phyloP scores from a whole-genome alignment of 2,888 invertebrate genomes.

The Strigamia maritima region DNA sequence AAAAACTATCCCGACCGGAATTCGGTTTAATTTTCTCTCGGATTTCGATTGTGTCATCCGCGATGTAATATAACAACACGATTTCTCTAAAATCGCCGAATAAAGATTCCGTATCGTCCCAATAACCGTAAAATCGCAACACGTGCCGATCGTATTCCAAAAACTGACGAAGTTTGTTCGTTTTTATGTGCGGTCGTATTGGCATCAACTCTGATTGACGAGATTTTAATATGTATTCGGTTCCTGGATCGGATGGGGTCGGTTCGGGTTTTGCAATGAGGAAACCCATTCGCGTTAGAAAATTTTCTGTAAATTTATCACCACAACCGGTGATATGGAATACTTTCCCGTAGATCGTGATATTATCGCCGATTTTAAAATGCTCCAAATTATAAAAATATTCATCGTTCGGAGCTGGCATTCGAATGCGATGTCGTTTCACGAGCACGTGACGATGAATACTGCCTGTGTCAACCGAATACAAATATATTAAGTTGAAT shows the following conservation, averaged over 20 bases:
- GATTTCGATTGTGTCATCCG: constrained; percentile 85
- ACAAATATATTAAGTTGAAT: not conserved
- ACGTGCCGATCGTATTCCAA: constrained; percentile 71
- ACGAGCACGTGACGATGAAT: constrained; percentile 8
- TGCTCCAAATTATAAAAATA: constrained; percentile 79
- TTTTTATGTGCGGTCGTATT: constrained; percentile 58
- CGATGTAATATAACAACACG: constrained; percentile 77
- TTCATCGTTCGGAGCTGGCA: constrained; percentile 68
- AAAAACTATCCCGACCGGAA: constrained; percentile 13
- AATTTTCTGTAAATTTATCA: constrained; percentile 80
- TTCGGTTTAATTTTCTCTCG: constrained; percentile 66
- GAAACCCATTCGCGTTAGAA: constrained; percentile 79
- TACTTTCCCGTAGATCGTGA: constrained; percentile 74
- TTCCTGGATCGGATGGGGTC: constrained; percentile 56
- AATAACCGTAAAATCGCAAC: constrained; percentile 77
- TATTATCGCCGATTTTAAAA: constrained; percentile 77
- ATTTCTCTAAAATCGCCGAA: constrained; percentile 74
- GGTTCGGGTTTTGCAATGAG: constrained; percentile 60
- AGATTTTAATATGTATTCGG: constrained; percentile 48
- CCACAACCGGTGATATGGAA: constrained; percentile 75
- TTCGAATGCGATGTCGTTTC: constrained; percentile 58
- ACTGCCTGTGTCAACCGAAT: not conserved
- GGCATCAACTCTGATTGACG: constrained; percentile 40
- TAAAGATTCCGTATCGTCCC: constrained; percentile 78
- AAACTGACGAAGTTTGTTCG: constrained; percentile 72